Base-by-base conservation (phyloP, 2,888 invertebrate species). In the Brachyopa scutellaris region DNA sequence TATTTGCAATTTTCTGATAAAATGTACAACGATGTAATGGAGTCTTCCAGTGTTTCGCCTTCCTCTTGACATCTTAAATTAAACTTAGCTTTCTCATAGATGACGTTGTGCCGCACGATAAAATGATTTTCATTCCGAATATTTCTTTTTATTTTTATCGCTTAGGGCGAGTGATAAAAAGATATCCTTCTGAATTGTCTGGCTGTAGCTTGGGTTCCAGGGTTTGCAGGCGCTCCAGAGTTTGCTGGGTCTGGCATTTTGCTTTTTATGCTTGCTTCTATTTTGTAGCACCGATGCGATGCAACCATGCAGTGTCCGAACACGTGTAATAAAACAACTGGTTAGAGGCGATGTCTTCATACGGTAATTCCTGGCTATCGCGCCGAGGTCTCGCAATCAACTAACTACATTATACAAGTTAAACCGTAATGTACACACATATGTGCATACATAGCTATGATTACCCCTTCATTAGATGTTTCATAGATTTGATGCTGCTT, bases 81-180 rank as follows among this genome's bases (percentile, higher is more conserved):
- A n/a, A 66, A 66, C 23, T 66, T 66, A 17, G 42, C 53, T 31
- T 53, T 21, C 21, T 53, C 40, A 13, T 53, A 66, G 7, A 51
- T 66, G 2, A 66, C 38, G 29, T 64, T 51, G 33, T 66, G 29
- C 31, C 26, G 33, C n/a, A 66, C 31, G 21, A 42, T 49, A n/a
- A 66, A 66, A 53, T 38, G 49, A 53, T 66, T 66, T 38, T 38
- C 38, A 15, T 7, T 42, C 31, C 1, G 11, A 5, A 53, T 53
- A 45, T 40, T 66, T 55, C 17, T 55, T 67, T 55, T 55, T 51
- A 42, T 55, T 33, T 0, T 40, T 33, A 2, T 26, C 53, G 1
- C n/a, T 40, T 15, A 66, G 51, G 13, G 23, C 36, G 9, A 67
- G 23, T 8, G 31, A 33, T 31, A 53, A 9, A 21, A 66, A 66